phyloP scores from a whole-genome alignment of 30 jellyfish, hydroid and myxozoan genomes.

The Chironex yamaguchii region DNA sequence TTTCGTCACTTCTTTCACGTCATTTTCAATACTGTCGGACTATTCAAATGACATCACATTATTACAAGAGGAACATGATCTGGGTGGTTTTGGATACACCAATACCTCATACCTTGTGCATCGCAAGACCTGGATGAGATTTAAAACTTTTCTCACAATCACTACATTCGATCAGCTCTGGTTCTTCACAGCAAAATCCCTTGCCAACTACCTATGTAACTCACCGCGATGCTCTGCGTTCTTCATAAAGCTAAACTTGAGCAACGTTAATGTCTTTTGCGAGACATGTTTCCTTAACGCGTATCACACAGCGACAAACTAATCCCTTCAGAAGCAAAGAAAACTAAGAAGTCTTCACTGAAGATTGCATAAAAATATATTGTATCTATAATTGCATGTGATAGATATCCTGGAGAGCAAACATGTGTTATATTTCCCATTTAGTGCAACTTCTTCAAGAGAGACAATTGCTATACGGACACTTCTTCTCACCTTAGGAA shows the following conservation, averaged over 20 bases:
- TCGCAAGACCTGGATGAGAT: constrained; percentile 33
- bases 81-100: too few relatives aligned
- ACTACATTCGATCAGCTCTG: constrained; percentile 31
- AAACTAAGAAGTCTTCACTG: constrained; percentile 2
- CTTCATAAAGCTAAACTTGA: not conserved
- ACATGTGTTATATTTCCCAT: too few relatives aligned
- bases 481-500: too few relatives aligned
- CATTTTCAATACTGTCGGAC: too few relatives aligned
- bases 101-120: constrained; percentile 19
- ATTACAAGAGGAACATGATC: too few relatives aligned
- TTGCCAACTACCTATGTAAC: constrained; percentile 19
- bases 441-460: too few relatives aligned
- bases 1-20: too few relatives aligned
- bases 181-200: constrained; percentile 18
- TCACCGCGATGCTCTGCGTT: not conserved
- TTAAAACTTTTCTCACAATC: constrained; percentile 11
- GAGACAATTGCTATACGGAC: too few relatives aligned
- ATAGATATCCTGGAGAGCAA: too few relatives aligned
- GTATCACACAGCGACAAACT: not conserved
- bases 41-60: too few relatives aligned
- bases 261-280: not conserved
- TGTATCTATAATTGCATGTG: too few relatives aligned
- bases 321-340: constrained; percentile 16
- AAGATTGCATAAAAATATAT: too few relatives aligned
- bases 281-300: not conserved